Base-by-base conservation (phyloP, 1,140 invertebrate species). In the Brachionus paranguensis region DNA sequence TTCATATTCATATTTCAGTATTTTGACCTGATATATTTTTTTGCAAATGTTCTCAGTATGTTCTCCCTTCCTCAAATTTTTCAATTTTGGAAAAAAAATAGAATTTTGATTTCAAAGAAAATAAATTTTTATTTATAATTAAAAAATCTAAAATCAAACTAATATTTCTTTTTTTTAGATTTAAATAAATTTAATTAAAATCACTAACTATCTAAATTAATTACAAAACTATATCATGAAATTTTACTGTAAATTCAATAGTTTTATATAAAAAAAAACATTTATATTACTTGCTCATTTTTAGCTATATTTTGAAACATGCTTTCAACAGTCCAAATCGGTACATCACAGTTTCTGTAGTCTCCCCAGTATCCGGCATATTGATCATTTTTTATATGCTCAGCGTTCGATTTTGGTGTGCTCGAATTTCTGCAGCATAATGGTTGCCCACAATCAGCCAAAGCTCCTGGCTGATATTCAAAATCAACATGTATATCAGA, bases 401-500 rank as follows among this genome's bases (percentile, higher is more conserved):
- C 12, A 27, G 53, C 17, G 0, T 24, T 41, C 10, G n/a, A 6
- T 64, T 60, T 55, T 27, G 33, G 24, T 24, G 50, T 81, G 17
- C 78, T 81, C 3, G 78, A 64, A 45, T 85, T 87, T 78, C 93
- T 91, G 88, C 95, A 96, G 86, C 95, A 96, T 5, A 93, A 89
- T 5, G 93, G 93, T 85, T 94, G 92, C 3, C 89, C 90, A 86
- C 95, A 96, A 3, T 91, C 86, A 2, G 93, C 92, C 65, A 93
- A 92, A 0, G 92, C 90, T 12, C 92, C 91, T 1, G 90, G 87
- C 81, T 91, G 88, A 86, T 96, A 96, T 5, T 91, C 86, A 0
- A 92, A 92, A 88, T 96, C 94, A 78, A 93, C 92, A 87, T 96
- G 95, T 53, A 94, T 91, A 87, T 96, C 95, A 0, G 93, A 92